Evolutionary conservation across 1,140 invertebrate species (phyloP), one percentile per base, ranked within the genome.

Genomic region (Ephestia elutella): DNA sequence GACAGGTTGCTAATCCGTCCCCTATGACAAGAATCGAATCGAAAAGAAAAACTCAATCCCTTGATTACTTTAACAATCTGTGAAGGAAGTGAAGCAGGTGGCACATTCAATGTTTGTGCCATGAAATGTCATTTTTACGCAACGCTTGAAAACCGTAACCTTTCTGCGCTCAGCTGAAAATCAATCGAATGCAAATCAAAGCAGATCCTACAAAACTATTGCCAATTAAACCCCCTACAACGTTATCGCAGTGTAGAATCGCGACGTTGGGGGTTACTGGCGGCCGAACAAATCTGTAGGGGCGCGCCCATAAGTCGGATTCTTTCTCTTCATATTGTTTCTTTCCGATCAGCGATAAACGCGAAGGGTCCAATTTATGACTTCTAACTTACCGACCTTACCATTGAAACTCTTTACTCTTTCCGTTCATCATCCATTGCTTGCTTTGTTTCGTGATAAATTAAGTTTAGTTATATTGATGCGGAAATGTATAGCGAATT

Each of bases 261-360:
- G 15, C 38, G 13, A 44, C 28, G 20, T 49, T 49, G 32, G 58
- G 49, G 58, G 51, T 60, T 54, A 55, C 21, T 60, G 7, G 50
- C 35, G 13, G 15, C 38, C 25, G 44, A 49, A 55, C 58, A 60
- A 60, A 60, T 60, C 58, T 54, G 35, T 49, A 49, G 32, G 58
- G 32, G 50, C 38, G 56, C 18, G 20, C 44, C 54, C 50, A 51
- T 62, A 62, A 57, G 56, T 63, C 56, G 38, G 48, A 58, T 50
- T 58, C 60, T 62, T 62, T 62, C 61, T 58, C 66, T 75, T 78
- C 75, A 75, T 78, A 78, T 78, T 78, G 75, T 77, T 77, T 77
- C 73, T 77, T 68, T 75, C 70, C 67, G 73, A 73, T 73, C 71
- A 75, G 71, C 75, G 75, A 78, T 78, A 78, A 78, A 75, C 60